phyloP scores from a whole-genome alignment of 1,140 invertebrate species.

The Andrena cerasifolii region DNA sequence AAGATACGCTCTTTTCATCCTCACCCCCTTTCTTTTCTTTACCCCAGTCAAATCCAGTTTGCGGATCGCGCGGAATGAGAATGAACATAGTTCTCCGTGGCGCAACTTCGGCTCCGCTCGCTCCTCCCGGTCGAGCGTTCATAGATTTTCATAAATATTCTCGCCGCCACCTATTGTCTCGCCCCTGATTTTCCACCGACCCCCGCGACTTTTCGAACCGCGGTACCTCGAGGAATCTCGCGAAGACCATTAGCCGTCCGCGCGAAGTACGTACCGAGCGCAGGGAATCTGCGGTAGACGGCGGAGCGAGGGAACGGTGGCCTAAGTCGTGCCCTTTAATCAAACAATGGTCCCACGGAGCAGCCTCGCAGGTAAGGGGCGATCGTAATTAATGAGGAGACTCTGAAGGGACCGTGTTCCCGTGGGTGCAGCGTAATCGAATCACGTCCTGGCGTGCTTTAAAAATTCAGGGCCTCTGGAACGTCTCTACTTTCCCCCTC shows the following conservation, averaged over 20 bases:
- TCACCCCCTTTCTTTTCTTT: neutral
- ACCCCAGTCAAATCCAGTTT: slow-evolving; percentile 31
- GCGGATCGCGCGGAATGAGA: slow-evolving; percentile 31
- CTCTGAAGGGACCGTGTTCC: neutral
- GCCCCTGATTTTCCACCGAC: neutral
- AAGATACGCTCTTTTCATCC: slow-evolving; percentile 26
- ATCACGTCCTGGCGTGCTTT: slow-evolving; percentile 2
- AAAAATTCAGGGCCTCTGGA: slow-evolving; percentile 27
- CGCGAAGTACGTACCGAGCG: neutral
- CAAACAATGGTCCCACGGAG: slow-evolving; percentile 12
- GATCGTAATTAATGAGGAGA: slow-evolving; percentile 12
- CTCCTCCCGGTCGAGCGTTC: neutral
- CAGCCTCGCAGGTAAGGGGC: neutral
- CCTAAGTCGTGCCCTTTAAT: slow-evolving; percentile 7
- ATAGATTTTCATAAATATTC: slow-evolving; percentile 13
- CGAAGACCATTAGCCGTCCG: slow-evolving; percentile 1
- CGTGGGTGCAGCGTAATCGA: slow-evolving; percentile 10
- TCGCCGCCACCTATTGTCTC: neutral
- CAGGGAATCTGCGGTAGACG: neutral
- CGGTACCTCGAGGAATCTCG: neutral
- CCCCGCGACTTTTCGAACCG: too few relatives aligned
- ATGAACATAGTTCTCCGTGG: neutral
- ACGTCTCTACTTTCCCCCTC: slow-evolving; percentile 4
- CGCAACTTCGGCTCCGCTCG: neutral
- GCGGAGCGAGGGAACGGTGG: neutral